Evolutionary conservation across 2,888 invertebrate species (phyloP), one percentile per base, ranked within the genome.

Genomic region (Oegoconia quadripuncta): DNA sequence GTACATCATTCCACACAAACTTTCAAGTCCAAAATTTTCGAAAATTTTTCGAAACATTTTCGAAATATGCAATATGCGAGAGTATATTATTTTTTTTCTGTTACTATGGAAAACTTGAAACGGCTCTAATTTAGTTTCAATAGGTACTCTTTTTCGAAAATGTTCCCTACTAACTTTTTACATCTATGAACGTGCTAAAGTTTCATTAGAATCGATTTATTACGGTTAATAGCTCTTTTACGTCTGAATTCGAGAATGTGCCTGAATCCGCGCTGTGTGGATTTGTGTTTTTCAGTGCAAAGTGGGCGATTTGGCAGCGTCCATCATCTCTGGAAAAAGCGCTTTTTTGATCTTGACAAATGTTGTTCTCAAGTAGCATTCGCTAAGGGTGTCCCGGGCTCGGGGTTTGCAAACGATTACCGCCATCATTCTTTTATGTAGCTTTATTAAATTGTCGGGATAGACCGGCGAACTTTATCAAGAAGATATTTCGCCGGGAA

Each of bases 321-420:
- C 42, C 50, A 54, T 52, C 57, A 52, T 52, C 53, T 44, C 43
- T 43, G 39, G 48, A 49, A 46, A 59, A 60, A 64, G 50, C 52
- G 50, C 49, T 39, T 46, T 49, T 44, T 43, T 51, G 59, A 55
- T 64, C 56, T 59, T 64, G 64, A 65, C 55, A 59, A 64, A 66
- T 58, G 54, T 42, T 43, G 41, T 41, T 41, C 44, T 43, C 36
- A 36, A 29, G 43, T 7, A 7, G n/a, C 11, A 13, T 7, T 26
- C 39, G 28, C 30, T 12, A 14, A 13, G 32, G 32, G 22, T 16
- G 23, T 17, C 17, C 9, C 8, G 18, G 32, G 33, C 22, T 39
- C 26, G 33, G 29, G 40, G 27, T 13, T 13, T 27, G 13, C 27
- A 27, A 44, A 41, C 41, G 45, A 59, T 60, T 56, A 52, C 54